Conservation (phyloP, 2,888 invertebrate genomes). For the Mythimna pallens region DNA sequence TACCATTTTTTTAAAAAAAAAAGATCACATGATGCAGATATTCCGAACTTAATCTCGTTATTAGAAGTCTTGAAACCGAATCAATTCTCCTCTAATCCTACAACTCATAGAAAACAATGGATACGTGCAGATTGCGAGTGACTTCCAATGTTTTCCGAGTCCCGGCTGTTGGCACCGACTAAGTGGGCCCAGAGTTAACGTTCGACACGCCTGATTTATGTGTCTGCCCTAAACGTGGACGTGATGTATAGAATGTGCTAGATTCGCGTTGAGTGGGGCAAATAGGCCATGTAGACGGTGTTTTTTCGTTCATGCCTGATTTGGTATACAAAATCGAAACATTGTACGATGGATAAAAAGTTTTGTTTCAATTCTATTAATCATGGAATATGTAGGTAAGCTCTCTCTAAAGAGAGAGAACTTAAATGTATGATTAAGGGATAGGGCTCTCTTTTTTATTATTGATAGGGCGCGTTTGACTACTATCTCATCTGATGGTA, state of each 20-base stretch:
- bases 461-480: no score
- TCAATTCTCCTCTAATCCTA: neutral
- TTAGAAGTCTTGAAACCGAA: neutral
- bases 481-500: no score
- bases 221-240: slow-evolving; percentile 70
- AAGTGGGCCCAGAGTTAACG: slow-evolving; percentile 78
- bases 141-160: slow-evolving; percentile 72
- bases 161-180: slow-evolving; percentile 70
- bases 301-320: neutral
- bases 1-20: no score
- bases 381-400: no score
- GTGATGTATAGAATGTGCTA: slow-evolving; percentile 50
- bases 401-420: no score
- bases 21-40: no score
- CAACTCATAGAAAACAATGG: slow-evolving; percentile 57
- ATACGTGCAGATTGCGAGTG: slow-evolving; percentile 62
- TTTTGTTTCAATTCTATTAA: no score
- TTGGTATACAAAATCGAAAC: neutral
- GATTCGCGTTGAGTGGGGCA: slow-evolving; percentile 1
- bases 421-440: no score
- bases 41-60: no score
- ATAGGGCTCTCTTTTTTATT: no score
- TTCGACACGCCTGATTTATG: slow-evolving; percentile 81
- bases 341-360: no score
- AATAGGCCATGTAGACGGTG: slow-evolving; percentile 30